A percentile compares a stretch with the other conserved stretches of the same genome.
These are phyloP conservation scores for Ancistrus triradiatus DNA, from an alignment of 2,113 vertebrate genomes.

Conservation along the genomic window DNA sequence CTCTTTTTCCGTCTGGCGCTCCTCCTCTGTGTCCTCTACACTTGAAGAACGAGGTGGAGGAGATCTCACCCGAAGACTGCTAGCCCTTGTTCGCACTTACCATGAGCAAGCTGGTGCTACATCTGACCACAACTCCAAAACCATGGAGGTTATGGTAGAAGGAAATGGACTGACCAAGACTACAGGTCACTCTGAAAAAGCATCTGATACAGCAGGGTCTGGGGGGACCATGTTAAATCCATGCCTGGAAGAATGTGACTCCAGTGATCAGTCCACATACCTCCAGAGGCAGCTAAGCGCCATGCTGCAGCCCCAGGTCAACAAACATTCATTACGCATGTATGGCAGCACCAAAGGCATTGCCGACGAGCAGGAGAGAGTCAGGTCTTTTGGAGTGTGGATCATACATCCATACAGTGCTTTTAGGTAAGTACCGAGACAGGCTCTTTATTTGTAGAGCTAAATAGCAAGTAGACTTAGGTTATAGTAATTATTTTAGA, in stretches of 20 bases:
- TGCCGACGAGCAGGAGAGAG: conserved; percentile 89
- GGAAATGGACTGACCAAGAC: conserved; percentile 32
- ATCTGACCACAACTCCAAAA: conserved; percentile 48
- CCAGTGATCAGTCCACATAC: conserved; percentile 56
- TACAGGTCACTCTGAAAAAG: conserved; percentile 45
- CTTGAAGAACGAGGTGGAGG: conserved; percentile 42
- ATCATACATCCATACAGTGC: conserved; percentile 98
- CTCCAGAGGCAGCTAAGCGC: conserved; percentile 83
- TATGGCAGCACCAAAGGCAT: conserved; percentile 94
- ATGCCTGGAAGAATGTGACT: conserved; percentile 23
- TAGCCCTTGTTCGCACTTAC: conserved; percentile 59
- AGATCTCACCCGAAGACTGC: conserved; percentile 57
- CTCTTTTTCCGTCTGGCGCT: conserved; percentile 59
- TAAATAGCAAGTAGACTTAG: too few relatives aligned
- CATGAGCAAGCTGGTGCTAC: conserved; percentile 48
- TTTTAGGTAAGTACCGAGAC: conserved; percentile 82
- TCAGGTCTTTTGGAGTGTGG: conserved; percentile 93
- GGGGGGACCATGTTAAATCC: not conserved
- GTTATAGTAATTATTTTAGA: too few relatives aligned
- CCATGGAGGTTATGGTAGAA: conserved; percentile 30
- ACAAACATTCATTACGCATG: conserved; percentile 96
- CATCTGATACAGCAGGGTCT: not conserved
- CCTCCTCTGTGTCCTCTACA: conserved; percentile 46
- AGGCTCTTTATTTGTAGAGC: too few relatives aligned
- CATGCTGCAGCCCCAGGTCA: conserved; percentile 89